Conservation (phyloP, 2,797 vertebrate species). For the Distichodus sexfasciatus region DNA sequence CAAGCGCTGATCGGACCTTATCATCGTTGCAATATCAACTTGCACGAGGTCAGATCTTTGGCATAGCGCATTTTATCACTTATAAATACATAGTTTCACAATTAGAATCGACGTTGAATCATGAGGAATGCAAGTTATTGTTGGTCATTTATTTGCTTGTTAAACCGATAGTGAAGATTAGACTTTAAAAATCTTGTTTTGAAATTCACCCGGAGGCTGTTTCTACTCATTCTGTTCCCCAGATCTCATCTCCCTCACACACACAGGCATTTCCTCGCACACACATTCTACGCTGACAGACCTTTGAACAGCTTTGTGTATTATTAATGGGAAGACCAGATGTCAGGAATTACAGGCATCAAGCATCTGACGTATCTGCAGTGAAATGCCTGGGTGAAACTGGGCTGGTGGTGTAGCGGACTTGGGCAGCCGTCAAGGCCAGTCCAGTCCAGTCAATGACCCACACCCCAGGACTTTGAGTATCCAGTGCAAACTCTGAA, state of each 20-base stretch:
- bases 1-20: too few relatives aligned
- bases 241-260: slow-evolving; percentile 12
- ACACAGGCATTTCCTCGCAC: background rate
- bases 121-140: background rate
- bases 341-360: slow-evolving; percentile 32
- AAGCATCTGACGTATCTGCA: slow-evolving; percentile 27
- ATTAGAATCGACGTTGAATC: too few relatives aligned
- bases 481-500: slow-evolving; percentile 17
- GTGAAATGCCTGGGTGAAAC: slow-evolving; percentile 28
- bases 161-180: background rate
- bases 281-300: slow-evolving; percentile 5
- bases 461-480: slow-evolving; percentile 7
- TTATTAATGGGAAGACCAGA: slow-evolving; percentile 44
- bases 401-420: slow-evolving; percentile 9
- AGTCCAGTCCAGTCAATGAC: slow-evolving; percentile 6
- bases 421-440: slow-evolving; percentile 21
- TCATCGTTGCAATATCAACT: too few relatives aligned
- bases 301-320: slow-evolving; percentile 13
- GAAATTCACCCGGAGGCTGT: slow-evolving; percentile 8
- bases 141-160: background rate
- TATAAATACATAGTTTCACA: too few relatives aligned
- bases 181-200: background rate
- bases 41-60: too few relatives aligned
- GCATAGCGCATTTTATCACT: too few relatives aligned
- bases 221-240: background rate